Base-by-base conservation (phyloP, 37 sponge, comb jelly and placozoan genomes). In the Aplysina aerophoba region DNA sequence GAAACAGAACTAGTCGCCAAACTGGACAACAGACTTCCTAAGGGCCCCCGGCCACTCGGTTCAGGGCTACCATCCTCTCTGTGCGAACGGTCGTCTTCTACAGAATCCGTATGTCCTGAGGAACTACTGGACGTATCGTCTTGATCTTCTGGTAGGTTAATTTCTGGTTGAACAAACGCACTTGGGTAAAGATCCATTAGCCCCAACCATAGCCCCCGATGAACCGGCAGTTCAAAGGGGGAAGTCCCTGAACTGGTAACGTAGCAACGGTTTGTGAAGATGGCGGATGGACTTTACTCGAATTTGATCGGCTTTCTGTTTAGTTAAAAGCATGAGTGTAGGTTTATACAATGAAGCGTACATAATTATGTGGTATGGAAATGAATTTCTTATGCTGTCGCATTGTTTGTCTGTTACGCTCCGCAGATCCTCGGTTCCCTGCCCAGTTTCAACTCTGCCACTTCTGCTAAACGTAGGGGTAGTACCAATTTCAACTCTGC, bases 171-270 rank as follows among this genome's bases (percentile, higher is more conserved):
- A 75, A 75, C 78, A 0, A 0, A 24, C 17, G 50, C 78, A 41
- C 78, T 75, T 24, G 78, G 78, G 12, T 75, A 75, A 54, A 75
- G 24, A 17, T 75, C 78, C 78, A 75, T 75, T 40, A n/a, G n/a
- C n/a, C n/a, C n/a, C n/a, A n/a, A n/a, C n/a, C n/a, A n/a, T n/a
- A n/a, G n/a, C n/a, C n/a, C n/a, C n/a, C n/a, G n/a, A n/a, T 22
- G 50, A 8, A 44, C 50, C 50, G 6, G 3, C 8, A 11, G 50
- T 75, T 24, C 12, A 4, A 36, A 53, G 15, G 73, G 73, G 73
- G 73, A 71, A 71, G n/a, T 33, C 73, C 73, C 73, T n/a, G n/a
- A n/a, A n/a, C n/a, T 16, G 39, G 78, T 75, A 19, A 44, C 78
- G 20, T 75, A 75, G 78, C 78, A 75, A 75, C 21, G 3, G 4